Percentiles rank a stretch among this genome's conserved stretches.
Conservation (phyloP, 2,113 vertebrate species). For the Rhinolophus ferrumequinum region DNA sequence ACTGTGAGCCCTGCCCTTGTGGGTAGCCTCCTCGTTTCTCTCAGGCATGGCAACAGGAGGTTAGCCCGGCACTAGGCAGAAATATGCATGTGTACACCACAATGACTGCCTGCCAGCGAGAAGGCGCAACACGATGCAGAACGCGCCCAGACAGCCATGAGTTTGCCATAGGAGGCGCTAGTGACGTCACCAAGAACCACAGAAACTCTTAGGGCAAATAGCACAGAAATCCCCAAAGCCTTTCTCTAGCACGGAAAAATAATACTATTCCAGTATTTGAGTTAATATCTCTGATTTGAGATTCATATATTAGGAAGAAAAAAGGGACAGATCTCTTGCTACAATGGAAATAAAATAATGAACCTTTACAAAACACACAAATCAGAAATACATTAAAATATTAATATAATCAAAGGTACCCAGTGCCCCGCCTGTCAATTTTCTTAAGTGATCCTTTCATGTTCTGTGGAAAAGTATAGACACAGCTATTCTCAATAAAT, state of each 20-base stretch:
- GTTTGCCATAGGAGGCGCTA: neutral
- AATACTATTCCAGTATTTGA: neutral
- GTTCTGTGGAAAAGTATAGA: constrained; percentile 54
- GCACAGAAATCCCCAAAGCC: neutral
- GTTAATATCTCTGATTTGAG: neutral
- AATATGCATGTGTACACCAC: neutral
- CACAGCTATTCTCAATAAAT: constrained; percentile 54
- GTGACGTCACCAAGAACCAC: neutral
- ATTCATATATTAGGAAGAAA: neutral
- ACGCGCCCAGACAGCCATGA: neutral
- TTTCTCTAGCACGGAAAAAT: neutral
- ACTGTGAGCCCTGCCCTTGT: rapidly evolving
- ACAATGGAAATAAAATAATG: constrained; percentile 36
- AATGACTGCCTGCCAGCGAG: neutral
- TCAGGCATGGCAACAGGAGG: neutral
- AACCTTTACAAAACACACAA: constrained; percentile 25
- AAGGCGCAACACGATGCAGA: neutral
- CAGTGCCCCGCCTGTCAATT: neutral
- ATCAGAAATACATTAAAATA: constrained; percentile 20
- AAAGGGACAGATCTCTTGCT: neutral
- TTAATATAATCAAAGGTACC: constrained; percentile 19
- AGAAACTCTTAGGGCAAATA: neutral
- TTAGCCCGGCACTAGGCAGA: neutral
- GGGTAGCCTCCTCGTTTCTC: neutral
- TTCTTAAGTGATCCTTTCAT: constrained; percentile 39